Evolutionary conservation across 2,888 invertebrate genomes (phyloP).

Genomic region (Microctonus hyperodae): DNA sequence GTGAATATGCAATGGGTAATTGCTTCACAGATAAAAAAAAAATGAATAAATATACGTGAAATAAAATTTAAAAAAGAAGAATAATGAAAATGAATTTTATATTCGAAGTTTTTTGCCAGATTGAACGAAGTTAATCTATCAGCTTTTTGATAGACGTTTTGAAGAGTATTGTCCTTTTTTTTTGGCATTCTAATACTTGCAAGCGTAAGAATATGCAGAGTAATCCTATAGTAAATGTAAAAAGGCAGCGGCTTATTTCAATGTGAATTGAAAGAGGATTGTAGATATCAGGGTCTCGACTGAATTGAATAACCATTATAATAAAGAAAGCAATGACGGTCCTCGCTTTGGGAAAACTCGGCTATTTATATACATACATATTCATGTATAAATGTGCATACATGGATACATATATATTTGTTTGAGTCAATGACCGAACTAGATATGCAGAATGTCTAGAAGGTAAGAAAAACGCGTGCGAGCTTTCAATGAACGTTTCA

Average conservation of each 20-base stretch:
- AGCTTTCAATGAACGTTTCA: neutral
- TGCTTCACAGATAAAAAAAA: too few species aligned
- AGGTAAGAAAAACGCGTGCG: neutral
- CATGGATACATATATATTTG: neutral
- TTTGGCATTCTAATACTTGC: constrained; percentile 30
- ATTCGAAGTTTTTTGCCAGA: too few species aligned
- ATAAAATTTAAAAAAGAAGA: too few species aligned
- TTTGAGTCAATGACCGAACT: neutral
- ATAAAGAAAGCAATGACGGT: neutral
- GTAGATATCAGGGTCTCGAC: constrained; percentile 50
- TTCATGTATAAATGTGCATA: neutral
- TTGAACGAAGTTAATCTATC: neutral
- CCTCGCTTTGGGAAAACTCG: neutral
- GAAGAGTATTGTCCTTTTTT: neutral
- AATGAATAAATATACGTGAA: too few species aligned
- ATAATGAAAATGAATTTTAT: too few species aligned
- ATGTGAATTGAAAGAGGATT: constrained; percentile 55
- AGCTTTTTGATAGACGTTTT: neutral
- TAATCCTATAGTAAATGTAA: neutral
- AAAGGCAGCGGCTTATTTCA: constrained; percentile 48
- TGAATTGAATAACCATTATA: constrained; percentile 59
- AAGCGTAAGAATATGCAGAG: neutral
- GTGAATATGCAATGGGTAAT: too few species aligned
- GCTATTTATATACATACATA: neutral
- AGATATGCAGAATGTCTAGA: neutral